Conservation (phyloP, 2,888 invertebrate genomes). For the Clistopyga incitator region DNA sequence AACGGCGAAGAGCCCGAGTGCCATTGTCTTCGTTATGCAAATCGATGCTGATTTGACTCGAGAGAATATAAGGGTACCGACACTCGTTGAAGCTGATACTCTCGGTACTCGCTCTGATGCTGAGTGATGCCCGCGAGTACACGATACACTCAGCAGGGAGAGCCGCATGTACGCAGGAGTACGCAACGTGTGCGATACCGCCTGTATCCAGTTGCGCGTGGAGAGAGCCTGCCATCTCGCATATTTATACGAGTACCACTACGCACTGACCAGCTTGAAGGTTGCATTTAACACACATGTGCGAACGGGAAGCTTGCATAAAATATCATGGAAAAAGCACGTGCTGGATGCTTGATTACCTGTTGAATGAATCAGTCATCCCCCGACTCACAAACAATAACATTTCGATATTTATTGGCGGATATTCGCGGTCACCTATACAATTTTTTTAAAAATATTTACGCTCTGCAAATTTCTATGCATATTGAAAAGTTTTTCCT, state of each 20-base stretch:
- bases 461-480: no score
- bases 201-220: slow-evolving; percentile 71
- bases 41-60: slow-evolving; percentile 73
- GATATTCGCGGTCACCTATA: no score
- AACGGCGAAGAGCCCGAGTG: slow-evolving; percentile 69
- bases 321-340: not conserved
- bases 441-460: no score
- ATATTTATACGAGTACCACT: slow-evolving; percentile 31
- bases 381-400: not conserved
- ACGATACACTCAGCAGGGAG: slow-evolving; percentile 60
- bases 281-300: slow-evolving; percentile 44
- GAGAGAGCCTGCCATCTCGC: slow-evolving; percentile 52
- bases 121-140: slow-evolving; percentile 61
- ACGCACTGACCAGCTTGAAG: slow-evolving; percentile 60
- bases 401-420: no score
- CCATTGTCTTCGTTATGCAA: slow-evolving; percentile 76
- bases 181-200: slow-evolving; percentile 61
- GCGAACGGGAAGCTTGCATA: not conserved
- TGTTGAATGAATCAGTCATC: not conserved
- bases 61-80: slow-evolving; percentile 63
- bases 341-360: not conserved
- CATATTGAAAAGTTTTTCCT: no score
- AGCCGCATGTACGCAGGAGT: slow-evolving; percentile 43
- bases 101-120: slow-evolving; percentile 55
- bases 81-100: slow-evolving; percentile 35